These are phyloP conservation scores for Pentalonia nigronervosa DNA, from an alignment of 1,140 invertebrate genomes.

Conservation along the genomic window DNA sequence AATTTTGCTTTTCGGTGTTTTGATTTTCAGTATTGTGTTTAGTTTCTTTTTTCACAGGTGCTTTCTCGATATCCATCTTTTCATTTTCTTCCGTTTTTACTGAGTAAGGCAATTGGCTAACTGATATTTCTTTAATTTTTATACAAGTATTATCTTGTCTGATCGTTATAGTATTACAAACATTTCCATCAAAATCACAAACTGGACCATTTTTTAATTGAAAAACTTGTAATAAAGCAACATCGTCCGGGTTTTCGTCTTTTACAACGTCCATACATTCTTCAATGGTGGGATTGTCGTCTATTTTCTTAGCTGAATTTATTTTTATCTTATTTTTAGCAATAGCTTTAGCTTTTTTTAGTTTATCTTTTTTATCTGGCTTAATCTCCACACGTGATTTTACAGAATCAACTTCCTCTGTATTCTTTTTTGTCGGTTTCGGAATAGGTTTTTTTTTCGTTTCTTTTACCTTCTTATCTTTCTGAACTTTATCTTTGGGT, in stretches of 20 bases:
- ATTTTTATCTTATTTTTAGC: slow-evolving; percentile 31
- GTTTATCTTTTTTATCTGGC: slow-evolving; percentile 18
- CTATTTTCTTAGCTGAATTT: slow-evolving; percentile 25
- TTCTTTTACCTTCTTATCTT: slow-evolving; percentile 58
- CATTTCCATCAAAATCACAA: slow-evolving; percentile 41
- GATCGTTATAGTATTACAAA: slow-evolving; percentile 53
- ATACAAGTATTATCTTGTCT: slow-evolving; percentile 54
- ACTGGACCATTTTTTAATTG: slow-evolving; percentile 43
- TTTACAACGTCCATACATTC: slow-evolving; percentile 52
- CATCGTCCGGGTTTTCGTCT: slow-evolving; percentile 53
- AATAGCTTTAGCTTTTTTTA: neutral
- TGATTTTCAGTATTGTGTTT: slow-evolving; percentile 21
- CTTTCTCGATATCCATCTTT: neutral
- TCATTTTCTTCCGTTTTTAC: slow-evolving; percentile 44
- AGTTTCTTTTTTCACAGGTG: slow-evolving; percentile 32
- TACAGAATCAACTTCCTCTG: slow-evolving; percentile 42
- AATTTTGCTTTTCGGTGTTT: neutral
- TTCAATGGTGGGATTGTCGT: slow-evolving; percentile 16
- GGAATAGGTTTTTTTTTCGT: slow-evolving; percentile 44
- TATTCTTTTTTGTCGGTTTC: slow-evolving; percentile 35
- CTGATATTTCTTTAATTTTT: slow-evolving; percentile 55
- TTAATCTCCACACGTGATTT: slow-evolving; percentile 43
- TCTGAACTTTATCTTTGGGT: slow-evolving; percentile 56
- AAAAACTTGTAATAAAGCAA: slow-evolving; percentile 49
- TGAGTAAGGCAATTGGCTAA: slow-evolving; percentile 43